Conservation (phyloP, 2,888 invertebrate genomes). For the Tachina fera region DNA sequence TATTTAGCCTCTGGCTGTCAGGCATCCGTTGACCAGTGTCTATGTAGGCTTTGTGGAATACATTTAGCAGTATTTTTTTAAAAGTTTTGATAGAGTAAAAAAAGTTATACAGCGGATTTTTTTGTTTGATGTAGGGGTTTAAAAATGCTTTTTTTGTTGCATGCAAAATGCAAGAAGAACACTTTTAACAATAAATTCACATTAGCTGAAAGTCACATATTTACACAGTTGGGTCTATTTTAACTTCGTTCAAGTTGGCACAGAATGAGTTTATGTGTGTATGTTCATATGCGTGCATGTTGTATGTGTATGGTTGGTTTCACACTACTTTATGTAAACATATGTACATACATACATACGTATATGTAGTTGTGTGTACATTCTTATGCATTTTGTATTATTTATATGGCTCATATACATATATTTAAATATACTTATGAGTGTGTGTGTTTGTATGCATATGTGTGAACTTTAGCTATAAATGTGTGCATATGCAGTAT, state of each 20-base stretch:
- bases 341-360: conserved; percentile 45
- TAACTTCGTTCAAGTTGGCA: conserved; percentile 71
- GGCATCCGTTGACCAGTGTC: conserved; percentile 71
- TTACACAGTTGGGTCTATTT: conserved; percentile 78
- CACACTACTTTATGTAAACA: conserved; percentile 49
- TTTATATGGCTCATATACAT: conserved; percentile 45
- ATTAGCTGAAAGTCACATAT: conserved; percentile 80
- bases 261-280: conserved; percentile 26
- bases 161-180: conserved; percentile 56
- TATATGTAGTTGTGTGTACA: conserved; percentile 44
- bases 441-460: not conserved
- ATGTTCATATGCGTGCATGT: not conserved
- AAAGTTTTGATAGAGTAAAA: conserved; percentile 2
- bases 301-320: conserved; percentile 65
- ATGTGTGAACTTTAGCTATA: not conserved
- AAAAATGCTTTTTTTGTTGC: conserved; percentile 40
- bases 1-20: conserved; percentile 63
- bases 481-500: not conserved
- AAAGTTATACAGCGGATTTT: conserved; percentile 25
- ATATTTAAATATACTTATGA: conserved; percentile 23
- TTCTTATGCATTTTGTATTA: conserved; percentile 26
- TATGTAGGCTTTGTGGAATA: conserved; percentile 73
- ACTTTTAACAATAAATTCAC: conserved; percentile 80
- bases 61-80: conserved; percentile 64
- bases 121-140: conserved; percentile 65